phyloP scores from a whole-genome alignment of 2,797 vertebrate species.

The Australoheros facetus region DNA sequence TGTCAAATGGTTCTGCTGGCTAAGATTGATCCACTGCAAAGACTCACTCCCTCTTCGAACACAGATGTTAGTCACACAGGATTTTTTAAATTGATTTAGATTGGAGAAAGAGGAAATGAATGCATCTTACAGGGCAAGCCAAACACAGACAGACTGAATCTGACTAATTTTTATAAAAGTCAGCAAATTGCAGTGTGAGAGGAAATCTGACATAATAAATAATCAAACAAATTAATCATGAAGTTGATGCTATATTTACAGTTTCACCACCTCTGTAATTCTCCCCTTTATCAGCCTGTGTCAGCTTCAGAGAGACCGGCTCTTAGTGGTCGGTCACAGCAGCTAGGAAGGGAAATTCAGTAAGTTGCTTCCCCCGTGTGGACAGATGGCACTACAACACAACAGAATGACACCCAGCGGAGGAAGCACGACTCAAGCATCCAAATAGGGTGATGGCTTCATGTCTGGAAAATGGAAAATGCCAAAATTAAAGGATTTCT shows the following conservation, averaged over 20 bases:
- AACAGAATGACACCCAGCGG: not conserved
- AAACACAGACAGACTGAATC: not conserved
- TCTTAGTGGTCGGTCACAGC: not conserved
- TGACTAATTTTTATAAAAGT: not conserved
- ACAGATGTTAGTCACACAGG: not conserved
- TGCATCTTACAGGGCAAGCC: not conserved
- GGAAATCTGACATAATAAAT: not conserved
- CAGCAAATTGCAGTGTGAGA: not conserved
- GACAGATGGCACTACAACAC: conserved; percentile 33
- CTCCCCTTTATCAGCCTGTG: not conserved
- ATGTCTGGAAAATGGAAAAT: not conserved
- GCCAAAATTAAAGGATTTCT: not conserved
- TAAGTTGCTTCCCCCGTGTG: conserved; percentile 57
- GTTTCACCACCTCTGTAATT: not conserved
- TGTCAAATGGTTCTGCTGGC: conserved; percentile 14
- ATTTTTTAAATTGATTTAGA: not conserved
- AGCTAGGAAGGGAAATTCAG: too few relatives aligned
- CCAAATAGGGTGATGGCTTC: not conserved
- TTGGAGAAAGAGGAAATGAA: not conserved
- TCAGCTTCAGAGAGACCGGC: not conserved
- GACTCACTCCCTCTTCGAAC: not conserved
- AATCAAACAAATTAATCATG: not conserved
- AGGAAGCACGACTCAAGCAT: not conserved
- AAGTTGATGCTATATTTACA: not conserved
- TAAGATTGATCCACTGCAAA: not conserved